A percentile compares a stretch with the other conserved stretches of the same genome.
Conservation (phyloP, 2,888 invertebrate genomes). For the Scaptomyza caliginosa region DNA sequence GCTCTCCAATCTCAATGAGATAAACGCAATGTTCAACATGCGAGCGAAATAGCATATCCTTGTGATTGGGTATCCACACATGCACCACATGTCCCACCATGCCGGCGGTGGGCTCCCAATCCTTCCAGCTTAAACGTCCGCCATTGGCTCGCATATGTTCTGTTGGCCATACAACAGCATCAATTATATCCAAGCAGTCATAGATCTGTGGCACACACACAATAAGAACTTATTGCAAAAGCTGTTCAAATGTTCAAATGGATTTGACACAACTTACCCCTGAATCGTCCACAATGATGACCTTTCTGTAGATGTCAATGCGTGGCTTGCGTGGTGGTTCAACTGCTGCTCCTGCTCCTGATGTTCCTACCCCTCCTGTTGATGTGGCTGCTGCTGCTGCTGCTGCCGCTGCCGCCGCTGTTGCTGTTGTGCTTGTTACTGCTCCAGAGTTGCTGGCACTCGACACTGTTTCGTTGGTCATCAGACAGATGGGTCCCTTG, state of each 20-base stretch:
- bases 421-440: background rate
- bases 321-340: conserved; percentile 64
- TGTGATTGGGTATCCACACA: conserved; percentile 96
- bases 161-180: conserved; percentile 96
- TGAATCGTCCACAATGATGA: conserved; percentile 83
- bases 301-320: conserved; percentile 82
- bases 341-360: background rate
- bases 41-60: conserved; percentile 93
- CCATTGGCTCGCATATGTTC: conserved; percentile 94
- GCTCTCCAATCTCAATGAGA: conserved; percentile 96
- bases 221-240: background rate
- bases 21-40: conserved; percentile 96
- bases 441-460: background rate
- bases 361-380: background rate
- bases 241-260: background rate
- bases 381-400: background rate
- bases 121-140: conserved; percentile 94
- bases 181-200: conserved; percentile 96
- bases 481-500: conserved; percentile 82
- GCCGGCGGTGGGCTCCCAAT: conserved; percentile 94
- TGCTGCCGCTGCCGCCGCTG: background rate
- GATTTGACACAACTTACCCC: conserved; percentile 72
- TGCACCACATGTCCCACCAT: conserved; percentile 98
- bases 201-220: conserved; percentile 88
- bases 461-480: conserved; percentile 46